These are phyloP conservation scores for Xestia sexstrigata DNA, from an alignment of 2,888 invertebrate species.

Conservation along the genomic window DNA sequence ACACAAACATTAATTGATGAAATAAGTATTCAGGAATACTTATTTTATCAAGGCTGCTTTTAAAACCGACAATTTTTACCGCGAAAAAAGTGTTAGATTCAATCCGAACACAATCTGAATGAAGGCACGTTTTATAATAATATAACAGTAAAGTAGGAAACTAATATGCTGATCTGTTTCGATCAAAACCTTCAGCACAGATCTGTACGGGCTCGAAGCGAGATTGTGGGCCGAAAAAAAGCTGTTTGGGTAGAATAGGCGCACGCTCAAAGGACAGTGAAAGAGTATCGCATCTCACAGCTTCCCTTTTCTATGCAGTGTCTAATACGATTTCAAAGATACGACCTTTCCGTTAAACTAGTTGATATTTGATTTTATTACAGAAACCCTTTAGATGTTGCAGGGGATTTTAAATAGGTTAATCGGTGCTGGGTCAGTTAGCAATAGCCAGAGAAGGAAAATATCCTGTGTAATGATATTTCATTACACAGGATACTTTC, in stretches of 20 bases:
- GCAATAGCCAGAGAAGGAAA: too few relatives aligned
- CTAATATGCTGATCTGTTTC: too few relatives aligned
- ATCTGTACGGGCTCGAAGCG: neutral
- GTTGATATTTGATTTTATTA: conserved; percentile 48
- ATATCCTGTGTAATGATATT: too few relatives aligned
- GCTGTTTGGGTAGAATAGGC: neutral
- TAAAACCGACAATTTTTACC: neutral
- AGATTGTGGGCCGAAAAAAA: neutral
- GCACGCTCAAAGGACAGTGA: too few relatives aligned
- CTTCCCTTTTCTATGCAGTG: conserved; percentile 10
- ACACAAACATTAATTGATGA: too few relatives aligned
- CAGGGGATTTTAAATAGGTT: conserved; percentile 7
- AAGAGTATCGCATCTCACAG: conserved; percentile 10
- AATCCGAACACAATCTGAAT: too few relatives aligned
- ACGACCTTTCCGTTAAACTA: conserved; percentile 25
- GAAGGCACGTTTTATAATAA: too few relatives aligned
- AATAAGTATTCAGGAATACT: too few relatives aligned
- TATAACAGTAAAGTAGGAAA: too few relatives aligned
- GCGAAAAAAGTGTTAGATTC: neutral
- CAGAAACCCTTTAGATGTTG: conserved; percentile 22
- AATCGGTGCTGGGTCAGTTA: conserved; percentile 5
- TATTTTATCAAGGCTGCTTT: neutral
- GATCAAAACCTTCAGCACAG: too few relatives aligned
- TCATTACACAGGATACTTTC: neutral
- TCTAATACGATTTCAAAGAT: conserved; percentile 49